These are phyloP conservation scores for Squalus acanthias DNA, from an alignment of 2,797 vertebrate species.

Conservation along the genomic window DNA sequence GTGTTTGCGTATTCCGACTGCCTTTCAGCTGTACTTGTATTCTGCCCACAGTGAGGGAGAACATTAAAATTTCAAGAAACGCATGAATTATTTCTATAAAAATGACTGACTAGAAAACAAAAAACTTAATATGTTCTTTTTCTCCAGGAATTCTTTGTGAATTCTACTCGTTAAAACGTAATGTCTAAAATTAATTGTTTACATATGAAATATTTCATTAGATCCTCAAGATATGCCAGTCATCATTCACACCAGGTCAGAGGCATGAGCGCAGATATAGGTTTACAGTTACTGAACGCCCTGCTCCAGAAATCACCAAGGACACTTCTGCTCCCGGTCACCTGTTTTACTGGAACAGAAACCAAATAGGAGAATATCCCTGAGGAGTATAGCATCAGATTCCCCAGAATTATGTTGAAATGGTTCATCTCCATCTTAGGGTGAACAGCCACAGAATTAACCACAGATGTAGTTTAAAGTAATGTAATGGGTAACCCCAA, in stretches of 20 bases:
- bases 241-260: neutral
- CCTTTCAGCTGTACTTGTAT: neutral
- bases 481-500: neutral
- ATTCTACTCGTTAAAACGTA: neutral
- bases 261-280: neutral
- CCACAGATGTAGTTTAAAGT: neutral
- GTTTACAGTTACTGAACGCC: neutral
- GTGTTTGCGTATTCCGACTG: neutral
- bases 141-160: neutral
- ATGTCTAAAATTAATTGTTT: neutral
- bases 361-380: neutral
- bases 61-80: neutral
- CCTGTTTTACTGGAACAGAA: neutral
- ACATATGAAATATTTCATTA: neutral
- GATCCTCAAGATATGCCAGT: neutral
- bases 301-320: neutral
- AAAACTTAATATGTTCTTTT: neutral
- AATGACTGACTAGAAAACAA: neutral
- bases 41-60: neutral
- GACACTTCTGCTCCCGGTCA: neutral
- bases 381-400: neutral
- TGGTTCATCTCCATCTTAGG: neutral
- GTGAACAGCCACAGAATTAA: neutral
- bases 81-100: neutral
- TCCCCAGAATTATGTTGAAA: neutral